Percentiles rank a stretch among this genome's conserved stretches.
Conservation (phyloP, 1,140 invertebrate genomes). For the Episyrphus balteatus region DNA sequence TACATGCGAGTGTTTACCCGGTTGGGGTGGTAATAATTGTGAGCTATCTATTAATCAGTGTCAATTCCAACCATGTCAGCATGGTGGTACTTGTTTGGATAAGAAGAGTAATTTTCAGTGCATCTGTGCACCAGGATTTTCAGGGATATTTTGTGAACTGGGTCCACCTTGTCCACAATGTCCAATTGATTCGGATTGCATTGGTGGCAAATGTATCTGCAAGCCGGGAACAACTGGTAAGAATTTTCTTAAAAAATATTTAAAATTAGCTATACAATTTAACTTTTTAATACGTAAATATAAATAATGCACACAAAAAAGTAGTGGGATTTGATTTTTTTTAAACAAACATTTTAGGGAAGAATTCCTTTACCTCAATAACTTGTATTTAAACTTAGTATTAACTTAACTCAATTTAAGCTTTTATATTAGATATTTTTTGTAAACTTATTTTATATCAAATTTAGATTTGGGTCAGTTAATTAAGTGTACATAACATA, state of each 20-base stretch:
- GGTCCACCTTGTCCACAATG: slow-evolving; percentile 29
- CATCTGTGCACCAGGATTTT: slow-evolving; percentile 55
- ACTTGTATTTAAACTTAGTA: too few relatives aligned
- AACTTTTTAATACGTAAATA: too few relatives aligned
- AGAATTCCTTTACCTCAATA: too few relatives aligned
- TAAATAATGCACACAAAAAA: too few relatives aligned
- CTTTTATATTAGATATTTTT: too few relatives aligned
- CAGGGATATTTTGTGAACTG: slow-evolving; percentile 41
- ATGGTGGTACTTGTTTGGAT: slow-evolving; percentile 55
- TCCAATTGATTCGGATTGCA: slow-evolving; percentile 33
- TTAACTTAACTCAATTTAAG: too few relatives aligned
- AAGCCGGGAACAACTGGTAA: slow-evolving; percentile 52
- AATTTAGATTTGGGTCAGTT: too few relatives aligned
- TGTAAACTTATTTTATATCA: too few relatives aligned
- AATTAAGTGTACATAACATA: too few relatives aligned
- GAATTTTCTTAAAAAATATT: slow-evolving; percentile 6
- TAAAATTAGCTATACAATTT: too few relatives aligned
- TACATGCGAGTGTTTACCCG: slow-evolving; percentile 70
- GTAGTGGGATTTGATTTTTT: too few relatives aligned
- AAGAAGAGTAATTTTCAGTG: slow-evolving; percentile 51
- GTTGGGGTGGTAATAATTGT: slow-evolving; percentile 65
- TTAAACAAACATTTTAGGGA: too few relatives aligned
- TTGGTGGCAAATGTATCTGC: slow-evolving; percentile 47
- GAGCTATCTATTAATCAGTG: slow-evolving; percentile 46
- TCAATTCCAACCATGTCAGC: slow-evolving; percentile 44